phyloP scores from a whole-genome alignment of 2,888 invertebrate species.

The Scotopteryx bipunctaria region DNA sequence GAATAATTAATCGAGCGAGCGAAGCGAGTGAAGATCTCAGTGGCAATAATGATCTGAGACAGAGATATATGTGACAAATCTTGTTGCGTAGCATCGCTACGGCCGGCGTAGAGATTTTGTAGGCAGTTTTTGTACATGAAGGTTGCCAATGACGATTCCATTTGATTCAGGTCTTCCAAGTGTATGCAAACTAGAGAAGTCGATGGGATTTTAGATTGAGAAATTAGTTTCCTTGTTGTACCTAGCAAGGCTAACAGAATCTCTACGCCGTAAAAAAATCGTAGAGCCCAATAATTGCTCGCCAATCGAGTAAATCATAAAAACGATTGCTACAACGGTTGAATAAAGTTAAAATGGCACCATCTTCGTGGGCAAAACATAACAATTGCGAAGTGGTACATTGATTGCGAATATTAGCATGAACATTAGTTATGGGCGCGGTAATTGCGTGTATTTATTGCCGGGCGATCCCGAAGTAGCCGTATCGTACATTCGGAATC shows the following conservation, averaged over 20 bases:
- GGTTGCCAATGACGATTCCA: neutral
- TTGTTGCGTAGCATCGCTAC: conserved; percentile 10
- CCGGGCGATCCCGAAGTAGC: conserved; percentile 37
- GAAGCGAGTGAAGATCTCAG: too few species aligned
- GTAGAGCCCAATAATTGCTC: too few species aligned
- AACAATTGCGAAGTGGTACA: conserved; percentile 17
- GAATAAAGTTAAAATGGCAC: neutral
- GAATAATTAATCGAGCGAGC: too few species aligned
- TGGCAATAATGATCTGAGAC: neutral
- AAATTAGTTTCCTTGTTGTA: too few species aligned
- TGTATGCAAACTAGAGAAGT: neutral
- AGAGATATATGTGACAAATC: too few species aligned
- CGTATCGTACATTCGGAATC: conserved; percentile 44
- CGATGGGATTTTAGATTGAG: too few species aligned
- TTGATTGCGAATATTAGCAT: conserved; percentile 31
- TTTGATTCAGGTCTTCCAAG: neutral
- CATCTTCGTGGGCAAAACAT: conserved; percentile 4
- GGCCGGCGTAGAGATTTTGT: conserved; percentile 6
- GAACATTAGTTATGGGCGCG: conserved; percentile 39
- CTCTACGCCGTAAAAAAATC: too few species aligned
- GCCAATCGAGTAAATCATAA: too few species aligned
- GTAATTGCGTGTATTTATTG: conserved; percentile 52
- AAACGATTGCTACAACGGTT: too few species aligned
- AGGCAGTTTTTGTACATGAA: neutral
- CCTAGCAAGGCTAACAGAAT: too few species aligned